Conservation (phyloP, 2,888 invertebrate genomes). For the Phortica okadai region DNA sequence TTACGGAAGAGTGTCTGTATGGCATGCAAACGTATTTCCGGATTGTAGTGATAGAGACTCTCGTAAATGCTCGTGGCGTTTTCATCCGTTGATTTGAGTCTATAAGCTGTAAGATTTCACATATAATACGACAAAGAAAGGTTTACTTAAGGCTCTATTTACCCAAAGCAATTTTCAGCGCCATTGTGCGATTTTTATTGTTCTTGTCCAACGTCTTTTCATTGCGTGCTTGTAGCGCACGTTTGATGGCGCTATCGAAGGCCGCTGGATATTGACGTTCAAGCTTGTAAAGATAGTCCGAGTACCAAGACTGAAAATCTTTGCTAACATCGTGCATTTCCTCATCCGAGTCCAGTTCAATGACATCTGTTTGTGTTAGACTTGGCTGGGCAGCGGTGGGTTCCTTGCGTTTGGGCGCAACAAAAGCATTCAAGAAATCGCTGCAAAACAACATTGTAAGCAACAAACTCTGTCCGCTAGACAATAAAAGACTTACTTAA, state of each 20-base stretch:
- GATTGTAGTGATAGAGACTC: slow-evolving; percentile 84
- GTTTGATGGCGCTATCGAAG: slow-evolving; percentile 83
- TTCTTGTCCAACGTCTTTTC: slow-evolving; percentile 20
- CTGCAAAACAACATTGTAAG: slow-evolving; percentile 69
- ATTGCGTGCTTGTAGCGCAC: slow-evolving; percentile 76
- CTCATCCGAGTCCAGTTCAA: slow-evolving; percentile 72
- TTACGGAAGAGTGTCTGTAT: slow-evolving; percentile 81
- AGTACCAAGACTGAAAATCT: slow-evolving; percentile 78
- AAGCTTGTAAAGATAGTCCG: slow-evolving; percentile 79
- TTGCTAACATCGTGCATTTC: slow-evolving; percentile 51
- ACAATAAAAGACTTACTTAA: slow-evolving; percentile 78
- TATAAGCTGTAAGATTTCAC: slow-evolving; percentile 74
- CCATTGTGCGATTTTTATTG: slow-evolving; percentile 65
- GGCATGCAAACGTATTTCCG: slow-evolving; percentile 82
- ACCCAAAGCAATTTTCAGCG: slow-evolving; percentile 76
- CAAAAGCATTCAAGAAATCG: slow-evolving; percentile 76
- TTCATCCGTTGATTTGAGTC: slow-evolving; percentile 79
- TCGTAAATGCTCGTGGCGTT: slow-evolving; percentile 80
- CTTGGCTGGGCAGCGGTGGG: not conserved
- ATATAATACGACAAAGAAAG: not conserved
- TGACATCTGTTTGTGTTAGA: slow-evolving; percentile 57
- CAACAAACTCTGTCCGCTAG: too few species aligned
- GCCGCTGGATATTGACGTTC: slow-evolving; percentile 84
- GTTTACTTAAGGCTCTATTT: slow-evolving; percentile 24
- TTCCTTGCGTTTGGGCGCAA: slow-evolving; percentile 53